These are phyloP conservation scores for Steinernema hermaphroditum DNA, from an alignment of 2,888 invertebrate genomes.

Conservation along the genomic window DNA sequence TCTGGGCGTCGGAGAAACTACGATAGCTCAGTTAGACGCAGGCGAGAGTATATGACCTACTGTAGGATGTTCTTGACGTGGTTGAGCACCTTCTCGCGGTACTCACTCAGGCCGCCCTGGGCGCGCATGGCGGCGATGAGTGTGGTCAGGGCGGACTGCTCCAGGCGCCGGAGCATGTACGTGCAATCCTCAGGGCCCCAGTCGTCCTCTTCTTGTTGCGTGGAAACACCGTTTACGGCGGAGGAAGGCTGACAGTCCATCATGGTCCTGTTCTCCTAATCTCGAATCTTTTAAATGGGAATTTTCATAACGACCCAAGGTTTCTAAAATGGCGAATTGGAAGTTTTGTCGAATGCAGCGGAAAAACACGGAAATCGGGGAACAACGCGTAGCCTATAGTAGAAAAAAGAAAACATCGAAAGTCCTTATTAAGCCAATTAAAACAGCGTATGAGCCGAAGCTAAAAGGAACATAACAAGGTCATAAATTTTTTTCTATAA, in stretches of 20 bases:
- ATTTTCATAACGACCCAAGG: constrained; percentile 18
- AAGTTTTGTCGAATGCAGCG: too few species aligned
- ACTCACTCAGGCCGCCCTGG: constrained; percentile 43
- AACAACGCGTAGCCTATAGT: too few species aligned
- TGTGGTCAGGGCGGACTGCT: constrained; percentile 38
- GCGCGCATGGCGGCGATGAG: constrained; percentile 45
- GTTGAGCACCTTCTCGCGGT: constrained; percentile 47
- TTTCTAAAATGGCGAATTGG: not conserved
- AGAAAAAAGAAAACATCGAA: too few species aligned
- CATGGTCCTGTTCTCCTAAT: not conserved
- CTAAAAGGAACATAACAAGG: too few species aligned
- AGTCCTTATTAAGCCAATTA: too few species aligned
- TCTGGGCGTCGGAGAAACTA: constrained; percentile 46
- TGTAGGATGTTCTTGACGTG: constrained; percentile 43
- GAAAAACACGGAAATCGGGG: too few species aligned
- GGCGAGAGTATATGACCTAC: too few species aligned
- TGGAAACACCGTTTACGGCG: not conserved
- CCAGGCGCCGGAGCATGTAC: constrained; percentile 36
- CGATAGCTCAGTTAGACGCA: too few species aligned
- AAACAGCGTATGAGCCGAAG: too few species aligned
- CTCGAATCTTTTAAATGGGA: not conserved
- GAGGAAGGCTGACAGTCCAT: not conserved
- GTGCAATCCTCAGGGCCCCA: constrained; percentile 34
- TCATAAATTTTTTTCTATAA: too few species aligned
- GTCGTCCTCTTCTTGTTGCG: not conserved